Base-by-base conservation (phyloP, 2,888 invertebrate genomes). In the Pachydiplax longipennis region DNA sequence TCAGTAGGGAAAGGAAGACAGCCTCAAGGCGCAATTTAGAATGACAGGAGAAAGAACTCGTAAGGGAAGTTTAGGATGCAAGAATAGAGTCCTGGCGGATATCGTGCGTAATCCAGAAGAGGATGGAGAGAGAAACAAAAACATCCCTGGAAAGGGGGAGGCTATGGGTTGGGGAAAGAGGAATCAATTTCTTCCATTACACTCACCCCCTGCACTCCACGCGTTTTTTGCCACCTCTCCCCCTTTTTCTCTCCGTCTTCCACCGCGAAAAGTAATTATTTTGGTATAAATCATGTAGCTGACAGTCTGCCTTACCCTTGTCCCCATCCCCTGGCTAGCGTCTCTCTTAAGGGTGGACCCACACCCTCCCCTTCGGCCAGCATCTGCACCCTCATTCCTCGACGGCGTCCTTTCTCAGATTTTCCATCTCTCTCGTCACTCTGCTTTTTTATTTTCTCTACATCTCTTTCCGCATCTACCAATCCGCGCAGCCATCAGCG, bases 201-300 rank as follows among this genome's bases (percentile, higher is more conserved):
- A 53, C 61, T 80, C 80, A 44, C 25, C 73, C 80, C 44, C 73
- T 40, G 40, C 35, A 31, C 73, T 22, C 65, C n/a, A 22, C 44
- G 25, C 44, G 44, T 90, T 90, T 90, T 80, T 80, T 90, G 80
- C 80, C 90, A 53, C 80, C 80, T 87, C 35, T 35, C 87, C 37
- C 87, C 22, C 87, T 83, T 58, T 18, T n/a, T 35, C 90, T n/a
- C 44, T 83, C 83, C 31, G 53, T 58, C 31, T 58, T 58, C 35
- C 83, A 58, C 83, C 83, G 83, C 83, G 93, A 93, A 93, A 93
- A 93, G 93, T 94, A 94, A 94, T 94, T 94, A 94, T 93, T 93
- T 93, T 92, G 92, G 92, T 93, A 93, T 94, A 94, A 94, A 94
- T 94, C 93, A 92, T 93, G 93, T 92, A 92, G 92, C 92, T 93